These are phyloP conservation scores for Caenorhabditis plicata DNA, from an alignment of 2,888 invertebrate genomes.

Conservation along the genomic window DNA sequence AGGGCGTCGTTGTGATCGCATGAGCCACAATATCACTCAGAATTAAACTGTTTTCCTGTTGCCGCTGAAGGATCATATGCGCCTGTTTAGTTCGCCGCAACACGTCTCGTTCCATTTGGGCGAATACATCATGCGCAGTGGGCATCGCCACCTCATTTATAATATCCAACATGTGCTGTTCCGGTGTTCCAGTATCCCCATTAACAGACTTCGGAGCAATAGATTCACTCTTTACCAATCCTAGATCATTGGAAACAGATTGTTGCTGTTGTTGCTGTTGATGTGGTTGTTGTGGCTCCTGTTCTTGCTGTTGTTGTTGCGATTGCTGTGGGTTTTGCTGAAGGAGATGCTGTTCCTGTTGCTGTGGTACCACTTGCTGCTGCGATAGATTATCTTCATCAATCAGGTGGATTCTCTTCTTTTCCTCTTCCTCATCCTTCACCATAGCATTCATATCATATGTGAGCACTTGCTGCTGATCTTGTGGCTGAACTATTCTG, in stretches of 20 bases:
- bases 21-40: background rate
- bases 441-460: background rate
- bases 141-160: slow-evolving; percentile 16
- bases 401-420: background rate
- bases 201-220: too few relatives aligned
- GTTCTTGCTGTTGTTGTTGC: background rate
- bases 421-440: background rate
- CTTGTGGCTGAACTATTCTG: background rate
- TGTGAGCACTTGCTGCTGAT: background rate
- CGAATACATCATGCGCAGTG: background rate
- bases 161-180: slow-evolving; percentile 11
- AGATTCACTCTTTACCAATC: background rate
- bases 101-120: slow-evolving; percentile 41
- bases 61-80: slow-evolving; percentile 5
- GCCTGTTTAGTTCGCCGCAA: slow-evolving; percentile 34
- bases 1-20: background rate
- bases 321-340: too few relatives aligned
- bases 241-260: too few relatives aligned
- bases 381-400: background rate
- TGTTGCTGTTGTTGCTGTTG: too few relatives aligned
- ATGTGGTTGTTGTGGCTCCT: background rate
- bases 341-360: too few relatives aligned
- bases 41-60: slow-evolving; percentile 5
- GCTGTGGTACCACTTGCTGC: background rate
- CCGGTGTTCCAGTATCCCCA: background rate